phyloP scores from a whole-genome alignment of 2,888 invertebrate species.

The Spatulosminthurus flaviceps region DNA sequence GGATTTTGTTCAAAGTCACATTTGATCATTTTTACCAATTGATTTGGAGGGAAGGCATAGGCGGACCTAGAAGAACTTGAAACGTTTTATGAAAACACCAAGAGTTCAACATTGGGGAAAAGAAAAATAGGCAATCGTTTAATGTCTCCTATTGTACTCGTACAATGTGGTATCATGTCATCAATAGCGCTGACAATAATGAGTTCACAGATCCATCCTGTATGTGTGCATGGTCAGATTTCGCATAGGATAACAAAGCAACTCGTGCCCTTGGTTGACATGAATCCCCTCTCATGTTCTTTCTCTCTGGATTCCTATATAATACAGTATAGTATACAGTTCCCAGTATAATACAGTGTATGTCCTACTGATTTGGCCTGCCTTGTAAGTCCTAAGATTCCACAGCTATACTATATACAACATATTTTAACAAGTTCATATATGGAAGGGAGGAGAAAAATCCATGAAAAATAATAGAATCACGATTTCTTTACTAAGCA shows the following conservation, averaged over 20 bases:
- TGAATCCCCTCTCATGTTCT: slow-evolving; percentile 25
- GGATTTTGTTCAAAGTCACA: too few species aligned
- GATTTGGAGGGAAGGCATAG: too few species aligned
- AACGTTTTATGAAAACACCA: too few species aligned
- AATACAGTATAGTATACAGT: too few species aligned
- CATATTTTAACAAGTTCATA: too few species aligned
- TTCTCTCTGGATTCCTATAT: background rate
- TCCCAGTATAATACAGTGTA: too few species aligned
- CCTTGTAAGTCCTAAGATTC: too few species aligned
- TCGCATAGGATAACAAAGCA: background rate
- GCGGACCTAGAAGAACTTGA: too few species aligned
- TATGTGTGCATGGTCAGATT: slow-evolving; percentile 19
- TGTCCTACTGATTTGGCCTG: too few species aligned
- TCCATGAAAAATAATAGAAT: background rate
- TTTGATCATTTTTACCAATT: too few species aligned
- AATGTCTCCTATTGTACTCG: background rate
- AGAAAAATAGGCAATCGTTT: background rate
- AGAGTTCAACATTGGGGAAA: background rate
- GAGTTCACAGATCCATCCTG: slow-evolving; percentile 15
- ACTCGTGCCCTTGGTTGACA: slow-evolving; percentile 32
- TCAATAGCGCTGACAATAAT: slow-evolving; percentile 28
- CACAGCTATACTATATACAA: too few species aligned
- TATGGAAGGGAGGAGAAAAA: background rate
- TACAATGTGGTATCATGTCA: slow-evolving; percentile 16
- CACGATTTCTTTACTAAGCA: slow-evolving; percentile 20